phyloP scores from a whole-genome alignment of 1,140 invertebrate species.

The Charaxes varanes region DNA sequence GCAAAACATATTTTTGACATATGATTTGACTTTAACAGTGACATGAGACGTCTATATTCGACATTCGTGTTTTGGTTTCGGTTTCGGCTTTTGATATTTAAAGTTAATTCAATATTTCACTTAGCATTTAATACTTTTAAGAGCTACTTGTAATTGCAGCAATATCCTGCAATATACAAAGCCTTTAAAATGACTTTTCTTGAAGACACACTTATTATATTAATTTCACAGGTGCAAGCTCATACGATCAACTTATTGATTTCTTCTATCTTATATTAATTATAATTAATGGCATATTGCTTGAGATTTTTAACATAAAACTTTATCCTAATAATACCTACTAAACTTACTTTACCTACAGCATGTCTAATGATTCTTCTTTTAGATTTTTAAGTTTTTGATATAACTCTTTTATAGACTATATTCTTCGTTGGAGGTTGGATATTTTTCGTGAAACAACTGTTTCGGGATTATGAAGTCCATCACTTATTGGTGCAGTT shows the following conservation, averaged over 20 bases:
- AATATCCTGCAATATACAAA: slow-evolving; percentile 3
- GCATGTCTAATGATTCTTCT: too few species aligned
- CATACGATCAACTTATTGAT: not conserved
- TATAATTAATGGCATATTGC: not conserved
- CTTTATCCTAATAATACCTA: not conserved
- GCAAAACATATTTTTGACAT: too few species aligned
- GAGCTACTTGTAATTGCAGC: not conserved
- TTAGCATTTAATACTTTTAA: not conserved
- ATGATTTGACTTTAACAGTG: too few species aligned
- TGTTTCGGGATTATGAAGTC: slow-evolving; percentile 99
- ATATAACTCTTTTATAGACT: slow-evolving; percentile 84
- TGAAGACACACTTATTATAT: slow-evolving; percentile 66
- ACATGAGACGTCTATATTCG: too few species aligned
- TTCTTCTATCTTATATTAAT: not conserved
- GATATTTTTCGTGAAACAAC: slow-evolving; percentile 98
- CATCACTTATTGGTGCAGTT: slow-evolving; percentile 95
- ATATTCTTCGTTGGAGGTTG: slow-evolving; percentile 97
- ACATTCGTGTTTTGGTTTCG: too few species aligned
- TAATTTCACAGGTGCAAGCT: slow-evolving; percentile 66
- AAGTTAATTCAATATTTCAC: not conserved
- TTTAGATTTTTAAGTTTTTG: too few species aligned
- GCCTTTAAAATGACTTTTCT: slow-evolving; percentile 57
- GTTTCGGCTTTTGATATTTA: too few species aligned
- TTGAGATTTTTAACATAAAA: not conserved
- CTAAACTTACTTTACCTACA: not conserved